These are phyloP conservation scores for Xanthia icteritia DNA, from an alignment of 2,888 invertebrate genomes.

Conservation along the genomic window DNA sequence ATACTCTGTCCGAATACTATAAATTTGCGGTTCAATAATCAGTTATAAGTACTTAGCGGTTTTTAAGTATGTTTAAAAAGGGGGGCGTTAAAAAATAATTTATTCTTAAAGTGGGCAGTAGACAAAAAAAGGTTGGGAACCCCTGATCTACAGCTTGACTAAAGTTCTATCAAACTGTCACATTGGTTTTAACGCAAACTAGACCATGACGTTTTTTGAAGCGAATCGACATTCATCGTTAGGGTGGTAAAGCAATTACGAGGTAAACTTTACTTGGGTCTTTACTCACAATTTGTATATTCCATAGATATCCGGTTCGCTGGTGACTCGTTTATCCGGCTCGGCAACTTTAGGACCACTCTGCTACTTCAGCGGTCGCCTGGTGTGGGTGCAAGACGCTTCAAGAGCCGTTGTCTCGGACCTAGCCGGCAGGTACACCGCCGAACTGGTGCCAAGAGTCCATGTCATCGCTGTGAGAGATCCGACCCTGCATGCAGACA, in stretches of 20 bases:
- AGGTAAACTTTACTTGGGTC: background rate
- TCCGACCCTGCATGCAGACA: slow-evolving; percentile 91
- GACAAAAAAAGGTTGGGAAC: no score
- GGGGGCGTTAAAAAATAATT: no score
- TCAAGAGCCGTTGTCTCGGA: slow-evolving; percentile 94
- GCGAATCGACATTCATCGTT: no score
- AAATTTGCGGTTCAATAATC: no score
- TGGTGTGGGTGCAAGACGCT: slow-evolving; percentile 95
- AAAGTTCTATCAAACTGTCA: no score
- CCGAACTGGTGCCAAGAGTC: slow-evolving; percentile 91
- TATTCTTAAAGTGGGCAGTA: no score
- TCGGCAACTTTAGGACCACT: slow-evolving; percentile 92
- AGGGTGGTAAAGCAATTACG: background rate
- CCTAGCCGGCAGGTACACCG: slow-evolving; percentile 93
- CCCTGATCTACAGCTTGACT: background rate
- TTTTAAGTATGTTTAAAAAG: no score
- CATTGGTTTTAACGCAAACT: background rate
- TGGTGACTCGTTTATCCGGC: slow-evolving; percentile 82
- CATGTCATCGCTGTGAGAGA: slow-evolving; percentile 94
- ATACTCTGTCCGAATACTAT: no score
- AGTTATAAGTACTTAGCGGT: no score
- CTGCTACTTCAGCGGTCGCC: slow-evolving; percentile 94
- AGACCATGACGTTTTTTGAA: background rate
- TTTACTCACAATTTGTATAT: slow-evolving; percentile 29
- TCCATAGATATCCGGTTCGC: slow-evolving; percentile 81